Conservation (phyloP, 1,140 invertebrate species). For the Anastrepha obliqua region DNA sequence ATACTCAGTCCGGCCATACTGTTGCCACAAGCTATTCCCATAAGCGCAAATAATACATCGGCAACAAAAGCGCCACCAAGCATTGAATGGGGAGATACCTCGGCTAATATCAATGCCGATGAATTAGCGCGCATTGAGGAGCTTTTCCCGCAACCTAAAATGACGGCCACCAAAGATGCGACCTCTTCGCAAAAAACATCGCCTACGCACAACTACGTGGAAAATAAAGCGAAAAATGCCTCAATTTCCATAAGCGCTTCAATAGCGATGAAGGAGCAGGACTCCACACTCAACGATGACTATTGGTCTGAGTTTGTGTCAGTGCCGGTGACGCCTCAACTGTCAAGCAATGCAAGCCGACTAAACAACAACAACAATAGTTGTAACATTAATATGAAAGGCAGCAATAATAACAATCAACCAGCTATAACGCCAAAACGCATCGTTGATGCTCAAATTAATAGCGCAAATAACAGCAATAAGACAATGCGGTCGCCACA, state of each 20-base stretch:
- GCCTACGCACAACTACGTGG: conserved; percentile 50
- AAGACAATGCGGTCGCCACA: conserved; percentile 11
- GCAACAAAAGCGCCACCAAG: conserved; percentile 71
- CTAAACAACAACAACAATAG: conserved; percentile 42
- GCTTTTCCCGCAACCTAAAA: conserved; percentile 63
- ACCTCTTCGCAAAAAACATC: conserved; percentile 52
- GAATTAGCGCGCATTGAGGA: conserved; percentile 77
- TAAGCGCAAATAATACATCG: conserved; percentile 57
- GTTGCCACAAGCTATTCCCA: conserved; percentile 68
- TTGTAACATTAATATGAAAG: conserved; percentile 18
- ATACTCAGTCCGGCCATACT: conserved; percentile 71
- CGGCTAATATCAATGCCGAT: conserved; percentile 78
- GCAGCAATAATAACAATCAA: conserved; percentile 41
- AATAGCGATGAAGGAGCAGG: conserved; percentile 65
- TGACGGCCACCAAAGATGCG: conserved; percentile 62
- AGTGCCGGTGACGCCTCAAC: conserved; percentile 70
- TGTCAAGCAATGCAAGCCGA: conserved; percentile 54
- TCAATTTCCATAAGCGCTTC: conserved; percentile 68
- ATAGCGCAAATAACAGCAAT: conserved; percentile 29
- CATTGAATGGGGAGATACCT: conserved; percentile 80
- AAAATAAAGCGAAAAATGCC: conserved; percentile 1
- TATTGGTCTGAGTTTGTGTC: conserved; percentile 79
- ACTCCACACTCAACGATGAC: conserved; percentile 74
- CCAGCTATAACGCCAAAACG: not conserved
- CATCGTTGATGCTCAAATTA: not conserved